phyloP scores from a whole-genome alignment of 2,888 invertebrate genomes.

The Trachelus tabidus region DNA sequence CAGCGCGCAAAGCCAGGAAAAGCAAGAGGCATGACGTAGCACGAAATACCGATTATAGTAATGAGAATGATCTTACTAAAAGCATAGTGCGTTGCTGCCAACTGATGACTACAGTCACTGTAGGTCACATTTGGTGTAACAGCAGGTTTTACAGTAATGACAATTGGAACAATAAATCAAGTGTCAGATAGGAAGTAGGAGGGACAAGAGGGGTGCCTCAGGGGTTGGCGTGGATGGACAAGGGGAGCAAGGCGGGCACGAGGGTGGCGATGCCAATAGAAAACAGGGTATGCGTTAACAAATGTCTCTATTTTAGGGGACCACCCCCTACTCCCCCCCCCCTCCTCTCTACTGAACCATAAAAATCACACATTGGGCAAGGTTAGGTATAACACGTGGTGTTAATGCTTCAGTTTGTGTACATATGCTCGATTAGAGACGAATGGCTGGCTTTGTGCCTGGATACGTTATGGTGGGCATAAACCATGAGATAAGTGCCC shows the following conservation, averaged over 20 bases:
- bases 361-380: constrained; percentile 48
- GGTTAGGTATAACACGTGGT: constrained; percentile 29
- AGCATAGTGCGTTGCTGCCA: too few species aligned
- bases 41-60: too few species aligned
- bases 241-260: background rate
- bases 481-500: too few species aligned
- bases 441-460: constrained; percentile 2
- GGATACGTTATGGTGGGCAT: background rate
- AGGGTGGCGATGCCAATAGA: constrained; percentile 38
- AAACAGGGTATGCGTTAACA: constrained; percentile 51
- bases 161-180: constrained; percentile 61
- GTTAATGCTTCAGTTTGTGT: background rate
- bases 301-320: constrained; percentile 58
- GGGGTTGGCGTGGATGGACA: background rate
- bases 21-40: too few species aligned
- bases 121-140: constrained; percentile 50
- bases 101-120: background rate
- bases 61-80: too few species aligned
- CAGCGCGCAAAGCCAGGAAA: too few species aligned
- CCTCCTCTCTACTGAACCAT: constrained; percentile 35
- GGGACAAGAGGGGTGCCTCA: constrained; percentile 33
- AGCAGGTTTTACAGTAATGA: constrained; percentile 57
- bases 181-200: constrained; percentile 33
- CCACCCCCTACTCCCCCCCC: constrained; percentile 28
- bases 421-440: constrained; percentile 3